Percentiles rank a stretch among this genome's conserved stretches.
phyloP scores from a whole-genome alignment of 1,140 invertebrate genomes.

The Ruditapes philippinarum region DNA sequence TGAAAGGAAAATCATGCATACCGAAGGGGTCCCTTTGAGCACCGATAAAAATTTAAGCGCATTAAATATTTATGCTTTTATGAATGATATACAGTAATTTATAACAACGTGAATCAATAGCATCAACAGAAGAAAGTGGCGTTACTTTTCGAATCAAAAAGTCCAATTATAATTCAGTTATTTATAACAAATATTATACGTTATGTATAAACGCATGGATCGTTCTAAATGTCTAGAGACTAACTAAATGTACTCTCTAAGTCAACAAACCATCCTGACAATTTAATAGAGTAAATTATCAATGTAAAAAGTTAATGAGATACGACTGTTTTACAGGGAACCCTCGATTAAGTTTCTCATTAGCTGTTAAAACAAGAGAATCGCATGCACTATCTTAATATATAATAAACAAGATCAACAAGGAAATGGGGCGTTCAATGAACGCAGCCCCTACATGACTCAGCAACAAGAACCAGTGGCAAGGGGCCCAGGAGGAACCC shows the following conservation, averaged over 20 bases:
- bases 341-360: too few relatives aligned
- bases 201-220: neutral
- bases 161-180: neutral
- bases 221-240: neutral
- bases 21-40: neutral
- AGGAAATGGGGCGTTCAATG: too few relatives aligned
- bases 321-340: too few relatives aligned
- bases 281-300: too few relatives aligned
- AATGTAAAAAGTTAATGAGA: too few relatives aligned
- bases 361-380: too few relatives aligned
- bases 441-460: too few relatives aligned
- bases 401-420: too few relatives aligned
- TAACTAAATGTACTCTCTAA: neutral
- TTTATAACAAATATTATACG: neutral
- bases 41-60: neutral
- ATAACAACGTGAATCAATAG: neutral
- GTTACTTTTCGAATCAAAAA: neutral
- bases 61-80: slow-evolving; percentile 5
- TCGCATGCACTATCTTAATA: too few relatives aligned
- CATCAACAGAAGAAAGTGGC: neutral
- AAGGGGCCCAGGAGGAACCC: too few relatives aligned
- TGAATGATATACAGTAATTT: neutral
- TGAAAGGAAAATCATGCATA: slow-evolving; percentile 29
- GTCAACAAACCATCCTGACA: too few relatives aligned
- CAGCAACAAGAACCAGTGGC: too few relatives aligned